Conservation (phyloP, 2,888 invertebrate species). For the Eremobia ochroleuca region DNA sequence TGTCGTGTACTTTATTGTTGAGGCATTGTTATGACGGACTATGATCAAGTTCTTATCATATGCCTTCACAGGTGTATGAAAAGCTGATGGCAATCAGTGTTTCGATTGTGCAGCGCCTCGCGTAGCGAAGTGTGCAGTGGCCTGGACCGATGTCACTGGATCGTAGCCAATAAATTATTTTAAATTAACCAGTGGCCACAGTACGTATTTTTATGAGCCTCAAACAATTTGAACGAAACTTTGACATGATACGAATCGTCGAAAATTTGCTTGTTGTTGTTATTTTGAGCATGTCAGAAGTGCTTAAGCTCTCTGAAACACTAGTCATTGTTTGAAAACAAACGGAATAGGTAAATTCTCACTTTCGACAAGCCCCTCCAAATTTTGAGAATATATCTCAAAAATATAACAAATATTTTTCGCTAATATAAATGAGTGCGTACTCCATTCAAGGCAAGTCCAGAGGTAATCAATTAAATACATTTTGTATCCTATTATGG, state of each 20-base stretch:
- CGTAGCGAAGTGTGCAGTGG: constrained; percentile 54
- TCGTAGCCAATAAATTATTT: constrained; percentile 65
- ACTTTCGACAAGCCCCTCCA: background rate
- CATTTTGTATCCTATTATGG: constrained; percentile 2
- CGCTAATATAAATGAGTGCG: background rate
- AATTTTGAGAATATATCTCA: background rate
- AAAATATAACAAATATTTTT: background rate
- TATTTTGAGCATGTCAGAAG: background rate
- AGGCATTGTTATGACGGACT: constrained; percentile 26
- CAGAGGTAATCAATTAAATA: constrained; percentile 18
- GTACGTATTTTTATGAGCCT: background rate
- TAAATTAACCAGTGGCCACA: constrained; percentile 14
- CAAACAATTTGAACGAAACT: background rate
- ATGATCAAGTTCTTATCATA: constrained; percentile 48
- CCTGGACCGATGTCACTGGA: constrained; percentile 58
- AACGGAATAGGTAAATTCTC: background rate
- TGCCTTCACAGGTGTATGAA: constrained; percentile 23
- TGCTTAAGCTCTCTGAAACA: background rate
- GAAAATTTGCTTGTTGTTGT: background rate
- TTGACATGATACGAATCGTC: background rate
- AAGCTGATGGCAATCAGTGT: constrained; percentile 56
- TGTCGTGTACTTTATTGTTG: constrained; percentile 11
- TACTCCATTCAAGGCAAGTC: constrained; percentile 4
- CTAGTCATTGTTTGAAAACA: background rate
- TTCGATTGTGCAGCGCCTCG: constrained; percentile 64